Evolutionary conservation across 2,113 vertebrate species (phyloP).

Genomic region (Mesitornis unicolor): DNA sequence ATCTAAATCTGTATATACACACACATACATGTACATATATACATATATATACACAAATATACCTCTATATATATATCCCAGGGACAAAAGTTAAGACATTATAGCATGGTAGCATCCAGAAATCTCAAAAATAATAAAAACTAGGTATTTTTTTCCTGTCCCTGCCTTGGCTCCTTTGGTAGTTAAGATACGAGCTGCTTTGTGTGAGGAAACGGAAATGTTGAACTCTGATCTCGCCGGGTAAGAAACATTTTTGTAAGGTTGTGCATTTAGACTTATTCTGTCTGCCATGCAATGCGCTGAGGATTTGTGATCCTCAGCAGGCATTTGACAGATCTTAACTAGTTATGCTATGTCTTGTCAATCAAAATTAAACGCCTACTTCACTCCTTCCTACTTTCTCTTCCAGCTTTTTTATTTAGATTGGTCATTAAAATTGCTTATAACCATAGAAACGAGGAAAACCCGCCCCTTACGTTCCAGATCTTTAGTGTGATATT

Average conservation of each 20-base stretch:
- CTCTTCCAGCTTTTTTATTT: constrained; percentile 50
- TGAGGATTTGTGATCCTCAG: constrained; percentile 37
- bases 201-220: not conserved
- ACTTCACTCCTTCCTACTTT: constrained; percentile 56
- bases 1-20: too few relatives aligned
- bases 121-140: not conserved
- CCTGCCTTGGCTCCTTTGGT: not conserved
- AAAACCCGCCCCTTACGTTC: constrained; percentile 54
- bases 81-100: not conserved
- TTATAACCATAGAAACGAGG: constrained; percentile 64
- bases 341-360: constrained; percentile 35
- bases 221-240: not conserved
- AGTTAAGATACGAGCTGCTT: not conserved
- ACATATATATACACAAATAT: too few relatives aligned
- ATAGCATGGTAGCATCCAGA: not conserved
- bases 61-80: too few relatives aligned
- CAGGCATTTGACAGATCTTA: constrained; percentile 55
- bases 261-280: constrained; percentile 13
- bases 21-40: too few relatives aligned
- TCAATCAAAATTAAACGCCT: constrained; percentile 62
- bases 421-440: constrained; percentile 57
- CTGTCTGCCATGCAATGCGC: not conserved
- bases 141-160: not conserved
- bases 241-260: not conserved
- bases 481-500: constrained; percentile 16